A percentile compares a stretch with the other conserved stretches of the same genome.
phyloP scores from a whole-genome alignment of 2,888 invertebrate species.

The Hirtodrosophila confusa region DNA sequence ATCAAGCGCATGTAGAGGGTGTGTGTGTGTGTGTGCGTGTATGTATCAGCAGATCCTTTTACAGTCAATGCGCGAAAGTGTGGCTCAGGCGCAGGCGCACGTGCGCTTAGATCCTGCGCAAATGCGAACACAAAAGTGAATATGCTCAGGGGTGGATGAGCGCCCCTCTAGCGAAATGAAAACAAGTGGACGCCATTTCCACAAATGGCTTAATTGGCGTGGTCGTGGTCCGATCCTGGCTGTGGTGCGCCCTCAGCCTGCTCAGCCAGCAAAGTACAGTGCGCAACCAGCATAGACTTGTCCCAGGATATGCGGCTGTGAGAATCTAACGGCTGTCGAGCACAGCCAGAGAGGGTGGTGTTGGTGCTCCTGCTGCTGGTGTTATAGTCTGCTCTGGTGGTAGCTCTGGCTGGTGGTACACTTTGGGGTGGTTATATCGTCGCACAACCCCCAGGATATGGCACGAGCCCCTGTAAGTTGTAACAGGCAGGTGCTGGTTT shows the following conservation, averaged over 20 bases:
- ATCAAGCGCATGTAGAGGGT: slow-evolving; percentile 49
- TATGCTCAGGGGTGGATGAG: slow-evolving; percentile 45
- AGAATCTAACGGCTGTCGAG: slow-evolving; percentile 69
- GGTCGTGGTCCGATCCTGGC: slow-evolving; percentile 31
- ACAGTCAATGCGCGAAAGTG: slow-evolving; percentile 71
- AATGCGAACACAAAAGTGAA: slow-evolving; percentile 13
- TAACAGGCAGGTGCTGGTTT: slow-evolving; percentile 70
- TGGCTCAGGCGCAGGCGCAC: slow-evolving; percentile 72
- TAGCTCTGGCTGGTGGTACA: slow-evolving; percentile 36
- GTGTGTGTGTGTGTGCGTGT: slow-evolving; percentile 43
- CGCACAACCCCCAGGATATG: slow-evolving; percentile 71
- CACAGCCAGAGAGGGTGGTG: slow-evolving; percentile 64
- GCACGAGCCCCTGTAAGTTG: slow-evolving; percentile 75
- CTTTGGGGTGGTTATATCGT: slow-evolving; percentile 64
- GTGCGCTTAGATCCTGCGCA: slow-evolving; percentile 62
- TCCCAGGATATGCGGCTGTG: slow-evolving; percentile 60
- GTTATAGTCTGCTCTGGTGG: slow-evolving; percentile 28
- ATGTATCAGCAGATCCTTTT: slow-evolving; percentile 56
- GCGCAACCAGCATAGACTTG: slow-evolving; percentile 65
- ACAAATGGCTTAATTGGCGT: slow-evolving; percentile 65
- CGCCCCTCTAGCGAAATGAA: slow-evolving; percentile 63
- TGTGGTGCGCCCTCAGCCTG: slow-evolving; percentile 42
- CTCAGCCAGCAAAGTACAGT: slow-evolving; percentile 62
- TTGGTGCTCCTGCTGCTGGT: slow-evolving; percentile 30
- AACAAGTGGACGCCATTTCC: slow-evolving; percentile 77